Evolutionary conservation across 2,113 vertebrate species (phyloP).

Genomic region (Dascyllus trimaculatus): DNA sequence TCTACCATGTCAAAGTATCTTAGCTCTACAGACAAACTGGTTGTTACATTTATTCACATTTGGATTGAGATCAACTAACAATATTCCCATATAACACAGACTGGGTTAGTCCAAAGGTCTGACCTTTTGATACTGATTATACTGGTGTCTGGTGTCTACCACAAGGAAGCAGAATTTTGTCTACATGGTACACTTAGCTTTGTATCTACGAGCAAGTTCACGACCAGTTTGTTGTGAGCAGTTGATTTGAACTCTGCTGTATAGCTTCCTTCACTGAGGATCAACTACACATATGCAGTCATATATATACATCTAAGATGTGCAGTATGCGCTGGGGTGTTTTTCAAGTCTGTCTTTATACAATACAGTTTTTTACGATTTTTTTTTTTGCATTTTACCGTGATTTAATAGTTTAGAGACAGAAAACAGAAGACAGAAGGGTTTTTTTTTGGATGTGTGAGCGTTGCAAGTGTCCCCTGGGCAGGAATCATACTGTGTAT

Average conservation of each 20-base stretch:
- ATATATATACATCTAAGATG: too few species aligned
- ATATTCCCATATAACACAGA: conserved; percentile 2
- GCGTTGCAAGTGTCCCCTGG: too few species aligned
- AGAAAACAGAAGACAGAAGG: too few species aligned
- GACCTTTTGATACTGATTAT: background rate
- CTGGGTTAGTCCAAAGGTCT: background rate
- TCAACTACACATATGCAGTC: background rate
- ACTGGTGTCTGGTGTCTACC: background rate
- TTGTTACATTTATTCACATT: background rate
- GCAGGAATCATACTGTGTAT: too few species aligned
- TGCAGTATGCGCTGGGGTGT: background rate
- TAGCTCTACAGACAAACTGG: too few species aligned
- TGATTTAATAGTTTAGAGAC: too few species aligned
- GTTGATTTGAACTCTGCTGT: conserved; percentile 33
- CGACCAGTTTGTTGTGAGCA: too few species aligned
- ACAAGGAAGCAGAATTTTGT: background rate
- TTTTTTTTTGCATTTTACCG: too few species aligned
- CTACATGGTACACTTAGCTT: background rate
- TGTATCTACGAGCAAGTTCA: too few species aligned
- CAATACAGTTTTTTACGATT: too few species aligned
- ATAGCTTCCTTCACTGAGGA: background rate
- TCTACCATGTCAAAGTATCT: background rate
- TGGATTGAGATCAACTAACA: background rate
- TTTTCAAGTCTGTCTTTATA: too few species aligned
- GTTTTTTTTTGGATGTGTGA: too few species aligned